Evolutionary conservation across 2,797 vertebrate species (phyloP).

Genomic region (Odontamblyopus lacepedii): DNA sequence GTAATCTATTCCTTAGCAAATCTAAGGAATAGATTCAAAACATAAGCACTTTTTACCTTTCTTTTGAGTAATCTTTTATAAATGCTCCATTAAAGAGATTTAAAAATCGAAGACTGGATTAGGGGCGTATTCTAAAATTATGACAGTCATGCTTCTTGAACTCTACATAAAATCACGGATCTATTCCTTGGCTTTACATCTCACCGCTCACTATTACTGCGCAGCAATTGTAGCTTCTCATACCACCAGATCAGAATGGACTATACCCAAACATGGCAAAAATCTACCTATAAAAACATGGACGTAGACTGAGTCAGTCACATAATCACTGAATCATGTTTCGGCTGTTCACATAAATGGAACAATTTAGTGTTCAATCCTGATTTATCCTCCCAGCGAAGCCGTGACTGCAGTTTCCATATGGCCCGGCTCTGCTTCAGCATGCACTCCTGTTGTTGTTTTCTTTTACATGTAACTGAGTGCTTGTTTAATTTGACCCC

Average conservation of each 20-base stretch:
- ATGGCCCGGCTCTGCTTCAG: slow-evolving; percentile 7
- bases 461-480: slow-evolving; percentile 22
- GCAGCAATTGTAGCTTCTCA: not conserved
- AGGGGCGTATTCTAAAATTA: not conserved
- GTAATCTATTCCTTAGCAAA: too few relatives aligned
- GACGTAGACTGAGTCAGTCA: not conserved
- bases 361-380: slow-evolving; percentile 1
- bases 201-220: not conserved
- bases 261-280: not conserved
- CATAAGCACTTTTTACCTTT: not conserved
- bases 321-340: slow-evolving; percentile 5
- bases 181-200: not conserved
- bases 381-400: not conserved
- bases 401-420: not conserved
- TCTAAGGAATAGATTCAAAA: too few relatives aligned
- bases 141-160: not conserved
- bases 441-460: slow-evolving; percentile 18
- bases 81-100: not conserved
- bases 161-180: not conserved
- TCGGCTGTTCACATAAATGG: slow-evolving; percentile 3
- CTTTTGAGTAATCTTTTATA: not conserved
- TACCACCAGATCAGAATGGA: not conserved
- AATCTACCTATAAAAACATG: not conserved
- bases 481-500: slow-evolving; percentile 49
- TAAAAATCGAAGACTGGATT: not conserved